Conservation (phyloP, 2,888 invertebrate species). For the Drosophila greeni region DNA sequence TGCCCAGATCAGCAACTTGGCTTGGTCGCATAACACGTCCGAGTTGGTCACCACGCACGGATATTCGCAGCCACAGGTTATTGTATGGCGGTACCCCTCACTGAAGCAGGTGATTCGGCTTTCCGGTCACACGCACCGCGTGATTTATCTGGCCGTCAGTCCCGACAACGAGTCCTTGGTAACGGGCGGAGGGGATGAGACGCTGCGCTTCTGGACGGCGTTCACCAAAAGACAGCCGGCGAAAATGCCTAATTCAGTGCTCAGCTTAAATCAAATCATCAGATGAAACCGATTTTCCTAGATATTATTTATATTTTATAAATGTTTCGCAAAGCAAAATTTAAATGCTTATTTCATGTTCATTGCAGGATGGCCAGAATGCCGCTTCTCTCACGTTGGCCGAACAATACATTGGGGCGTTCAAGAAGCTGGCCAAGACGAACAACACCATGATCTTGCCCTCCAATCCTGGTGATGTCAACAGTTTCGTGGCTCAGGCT, state of each 20-base stretch:
- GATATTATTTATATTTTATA: conserved; percentile 10
- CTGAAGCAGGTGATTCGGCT: conserved; percentile 96
- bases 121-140: conserved; percentile 96
- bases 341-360: neutral
- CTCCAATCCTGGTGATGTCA: conserved; percentile 86
- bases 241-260: conserved; percentile 93
- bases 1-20: conserved; percentile 97
- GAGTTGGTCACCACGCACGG: conserved; percentile 98
- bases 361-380: conserved; percentile 85
- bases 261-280: conserved; percentile 93
- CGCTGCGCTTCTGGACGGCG: conserved; percentile 98
- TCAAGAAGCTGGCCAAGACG: conserved; percentile 93
- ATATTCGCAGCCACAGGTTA: conserved; percentile 97
- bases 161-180: conserved; percentile 99
- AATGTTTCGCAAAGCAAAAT: neutral
- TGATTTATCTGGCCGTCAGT: conserved; percentile 95
- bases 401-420: conserved; percentile 97
- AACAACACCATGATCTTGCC: conserved; percentile 97
- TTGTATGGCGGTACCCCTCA: conserved; percentile 99
- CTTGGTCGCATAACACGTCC: conserved; percentile 98
- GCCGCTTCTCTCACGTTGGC: conserved; percentile 96
- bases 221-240: conserved; percentile 97
- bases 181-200: conserved; percentile 98
- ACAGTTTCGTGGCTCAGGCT: conserved; percentile 77
- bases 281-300: conserved; percentile 79